Evolutionary conservation across 2,113 vertebrate species (phyloP).

Genomic region (Mugil cephalus): DNA sequence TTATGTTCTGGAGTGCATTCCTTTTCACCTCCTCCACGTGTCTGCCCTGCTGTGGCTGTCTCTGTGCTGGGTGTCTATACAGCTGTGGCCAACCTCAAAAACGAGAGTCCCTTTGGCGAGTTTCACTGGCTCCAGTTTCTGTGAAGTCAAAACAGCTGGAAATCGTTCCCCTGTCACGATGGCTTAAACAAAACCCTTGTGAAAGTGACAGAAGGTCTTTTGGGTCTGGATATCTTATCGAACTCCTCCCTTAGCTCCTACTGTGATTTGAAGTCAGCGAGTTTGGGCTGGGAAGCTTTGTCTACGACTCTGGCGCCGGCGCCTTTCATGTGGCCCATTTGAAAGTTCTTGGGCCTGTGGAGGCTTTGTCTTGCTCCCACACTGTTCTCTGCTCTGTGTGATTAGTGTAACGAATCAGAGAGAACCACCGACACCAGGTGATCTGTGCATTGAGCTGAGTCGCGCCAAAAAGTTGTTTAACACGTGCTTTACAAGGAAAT

Average conservation of each 20-base stretch:
- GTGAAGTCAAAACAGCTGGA: slow-evolving; percentile 63
- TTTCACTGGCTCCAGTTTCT: slow-evolving; percentile 35
- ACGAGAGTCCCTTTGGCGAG: slow-evolving; percentile 23
- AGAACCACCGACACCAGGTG: slow-evolving; percentile 7
- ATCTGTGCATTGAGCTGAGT: slow-evolving; percentile 28
- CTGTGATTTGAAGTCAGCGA: slow-evolving; percentile 55
- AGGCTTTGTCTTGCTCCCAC: slow-evolving; percentile 27
- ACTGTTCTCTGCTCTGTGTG: background rate
- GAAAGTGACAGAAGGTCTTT: slow-evolving; percentile 33
- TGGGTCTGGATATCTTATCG: slow-evolving; percentile 45
- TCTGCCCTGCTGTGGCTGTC: slow-evolving; percentile 62
- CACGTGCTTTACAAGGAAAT: slow-evolving; percentile 22
- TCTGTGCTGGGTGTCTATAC: slow-evolving; percentile 47
- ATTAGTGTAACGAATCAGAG: slow-evolving; percentile 1
- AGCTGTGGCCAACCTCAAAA: slow-evolving; percentile 56
- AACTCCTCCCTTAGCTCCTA: slow-evolving; percentile 50
- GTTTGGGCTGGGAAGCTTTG: slow-evolving; percentile 56
- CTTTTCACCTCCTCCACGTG: slow-evolving; percentile 69
- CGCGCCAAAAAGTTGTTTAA: background rate
- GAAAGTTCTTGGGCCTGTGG: slow-evolving; percentile 31
- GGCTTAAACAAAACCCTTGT: slow-evolving; percentile 47
- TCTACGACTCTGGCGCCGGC: slow-evolving; percentile 51
- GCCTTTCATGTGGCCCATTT: slow-evolving; percentile 39
- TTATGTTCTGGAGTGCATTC: slow-evolving; percentile 77
- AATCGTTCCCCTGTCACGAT: slow-evolving; percentile 58